A percentile compares a stretch with the other conserved stretches of the same genome.
Evolutionary conservation across 1,140 invertebrate genomes (phyloP).

Genomic region (Drosophila littoralis): DNA sequence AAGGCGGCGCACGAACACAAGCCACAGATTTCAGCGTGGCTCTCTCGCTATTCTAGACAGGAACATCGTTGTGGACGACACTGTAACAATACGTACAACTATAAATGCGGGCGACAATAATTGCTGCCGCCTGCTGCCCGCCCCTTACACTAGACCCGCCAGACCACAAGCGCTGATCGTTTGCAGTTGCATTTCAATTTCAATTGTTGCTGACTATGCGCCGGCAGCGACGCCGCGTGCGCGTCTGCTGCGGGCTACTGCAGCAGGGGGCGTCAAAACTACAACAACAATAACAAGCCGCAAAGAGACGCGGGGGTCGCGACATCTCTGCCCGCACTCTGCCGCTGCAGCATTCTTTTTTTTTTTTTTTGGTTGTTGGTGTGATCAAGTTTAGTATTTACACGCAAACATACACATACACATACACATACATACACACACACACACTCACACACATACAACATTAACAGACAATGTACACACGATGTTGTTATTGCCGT

Average conservation of each 20-base stretch:
- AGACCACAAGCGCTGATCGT: slow-evolving; percentile 11
- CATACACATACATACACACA: too few species aligned
- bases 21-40: slow-evolving; percentile 12
- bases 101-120: slow-evolving; percentile 48
- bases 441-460: too few species aligned
- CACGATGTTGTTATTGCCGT: slow-evolving; percentile 18
- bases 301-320: slow-evolving; percentile 43
- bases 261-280: slow-evolving; percentile 40
- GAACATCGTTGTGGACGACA: slow-evolving; percentile 11
- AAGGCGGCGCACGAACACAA: slow-evolving; percentile 27
- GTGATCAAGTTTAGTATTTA: slow-evolving; percentile 34
- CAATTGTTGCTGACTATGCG: slow-evolving; percentile 42
- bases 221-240: slow-evolving; percentile 28
- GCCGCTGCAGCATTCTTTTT: neutral
- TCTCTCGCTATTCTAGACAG: neutral
- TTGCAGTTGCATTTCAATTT: slow-evolving; percentile 49
- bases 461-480: slow-evolving; percentile 24
- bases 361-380: slow-evolving; percentile 23
- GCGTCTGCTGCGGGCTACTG: slow-evolving; percentile 30
- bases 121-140: neutral
- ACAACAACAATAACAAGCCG: slow-evolving; percentile 27
- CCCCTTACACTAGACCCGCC: neutral
- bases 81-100: slow-evolving; percentile 12
- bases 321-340: slow-evolving; percentile 18
- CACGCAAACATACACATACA: slow-evolving; percentile 9